Base-by-base conservation (phyloP, 2,113 vertebrate species). In the Chlorocebus sabaeus region DNA sequence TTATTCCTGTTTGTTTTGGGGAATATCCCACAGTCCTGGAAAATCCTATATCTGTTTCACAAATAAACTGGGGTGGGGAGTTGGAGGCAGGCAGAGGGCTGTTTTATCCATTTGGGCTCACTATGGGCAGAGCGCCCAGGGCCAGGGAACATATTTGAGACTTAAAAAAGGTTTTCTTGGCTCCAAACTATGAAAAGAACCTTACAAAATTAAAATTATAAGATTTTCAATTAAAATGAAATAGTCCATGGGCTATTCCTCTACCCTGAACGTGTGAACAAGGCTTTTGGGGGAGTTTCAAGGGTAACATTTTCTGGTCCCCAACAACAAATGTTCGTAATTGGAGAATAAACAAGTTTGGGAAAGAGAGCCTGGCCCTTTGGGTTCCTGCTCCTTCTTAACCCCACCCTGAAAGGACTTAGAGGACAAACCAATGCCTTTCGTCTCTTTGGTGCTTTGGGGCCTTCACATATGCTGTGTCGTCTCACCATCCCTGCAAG, bases 11-110 rank as follows among this genome's bases (percentile, higher is more conserved):
- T 98, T 97, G 96, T 97, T 97, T 97, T 97, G 97, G 97, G 96
- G 97, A 93, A 27, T 93, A 95, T 97, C 96, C 97, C 97, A 95
- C 94, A 95, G 96, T 96, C 95, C 98, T 98, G 97, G 97, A 97
- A 97, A 98, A 97, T 96, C 96, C 96, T 98, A 30, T 96, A 95
- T 98, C 90, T 70, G 93, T 96, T 98, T 97, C 95, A 96, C 94
- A 97, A 97, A 96, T 97, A 97, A 96, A 88, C 94, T n/a, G 76
- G 96, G 95, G 95, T 96, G 84, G 94, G 90, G 95, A 90, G 43
- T 67, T 95, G 76, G 64, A 98, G 86, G 90, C 94, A 38, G 90
- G 88, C 75, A 0, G 86, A 79, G 83, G 75, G 55, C 97, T 81
- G 96, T 95, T 97, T 96, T 95, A 95, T 90, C 96, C 97, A 96